Conservation (phyloP, 2,797 vertebrate genomes). For the Lepilemur septentrionalis region DNA sequence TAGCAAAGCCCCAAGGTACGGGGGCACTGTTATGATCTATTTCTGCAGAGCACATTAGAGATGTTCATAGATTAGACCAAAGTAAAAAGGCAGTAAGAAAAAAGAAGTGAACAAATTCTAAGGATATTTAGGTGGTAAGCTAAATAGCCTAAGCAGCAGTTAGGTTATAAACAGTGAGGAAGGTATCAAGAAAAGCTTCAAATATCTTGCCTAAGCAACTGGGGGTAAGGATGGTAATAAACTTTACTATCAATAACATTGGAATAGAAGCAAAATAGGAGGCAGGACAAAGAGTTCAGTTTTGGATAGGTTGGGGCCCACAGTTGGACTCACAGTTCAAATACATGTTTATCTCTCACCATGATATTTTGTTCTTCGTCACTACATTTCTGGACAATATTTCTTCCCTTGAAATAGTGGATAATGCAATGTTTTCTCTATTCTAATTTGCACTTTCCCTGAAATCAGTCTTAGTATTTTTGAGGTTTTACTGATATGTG, state of each 20-base stretch:
- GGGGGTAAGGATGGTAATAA: not conserved
- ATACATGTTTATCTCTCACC: rapidly evolving
- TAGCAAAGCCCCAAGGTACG: not conserved
- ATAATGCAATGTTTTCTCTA: not conserved
- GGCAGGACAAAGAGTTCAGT: not conserved
- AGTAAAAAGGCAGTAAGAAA: not conserved
- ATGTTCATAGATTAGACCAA: not conserved
- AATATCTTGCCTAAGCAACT: not conserved
- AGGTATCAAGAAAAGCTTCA: not conserved
- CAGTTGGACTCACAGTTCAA: not conserved
- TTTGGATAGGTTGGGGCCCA: not conserved
- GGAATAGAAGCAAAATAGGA: not conserved
- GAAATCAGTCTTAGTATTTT: not conserved
- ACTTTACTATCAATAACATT: not conserved
- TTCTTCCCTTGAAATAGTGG: not conserved
- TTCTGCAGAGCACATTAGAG: not conserved
- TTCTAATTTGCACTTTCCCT: not conserved
- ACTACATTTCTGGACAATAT: not conserved
- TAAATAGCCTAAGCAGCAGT: not conserved
- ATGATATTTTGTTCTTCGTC: not conserved
- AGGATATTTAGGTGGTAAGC: not conserved
- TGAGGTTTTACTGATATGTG: not conserved
- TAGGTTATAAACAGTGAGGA: not conserved
- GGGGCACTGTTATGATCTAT: not conserved
- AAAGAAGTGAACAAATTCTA: not conserved